Evolutionary conservation across 1,140 invertebrate genomes (phyloP).

Genomic region (Conopomorpha cramerella): DNA sequence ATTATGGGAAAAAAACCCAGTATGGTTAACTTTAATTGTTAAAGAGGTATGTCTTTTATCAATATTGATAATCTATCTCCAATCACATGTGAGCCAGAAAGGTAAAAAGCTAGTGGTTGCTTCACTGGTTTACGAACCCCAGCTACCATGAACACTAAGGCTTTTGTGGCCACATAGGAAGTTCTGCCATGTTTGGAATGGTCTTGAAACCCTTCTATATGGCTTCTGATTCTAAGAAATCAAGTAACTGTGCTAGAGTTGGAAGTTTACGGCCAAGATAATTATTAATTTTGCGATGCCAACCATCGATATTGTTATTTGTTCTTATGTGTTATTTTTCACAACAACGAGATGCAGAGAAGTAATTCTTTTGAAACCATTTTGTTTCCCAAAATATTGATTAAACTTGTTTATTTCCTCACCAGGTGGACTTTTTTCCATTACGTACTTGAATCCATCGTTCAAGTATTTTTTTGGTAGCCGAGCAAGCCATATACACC

Average conservation of each 20-base stretch:
- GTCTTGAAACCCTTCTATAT: not conserved
- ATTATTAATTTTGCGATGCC: not conserved
- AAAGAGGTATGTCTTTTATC: too few relatives aligned
- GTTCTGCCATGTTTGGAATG: too few relatives aligned
- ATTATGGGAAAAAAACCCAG: too few relatives aligned
- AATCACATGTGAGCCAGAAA: too few relatives aligned
- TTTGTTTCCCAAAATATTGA: not conserved
- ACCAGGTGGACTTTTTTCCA: not conserved
- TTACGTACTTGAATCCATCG: not conserved
- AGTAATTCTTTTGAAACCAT: not conserved
- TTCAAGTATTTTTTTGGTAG: not conserved
- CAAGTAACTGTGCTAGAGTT: not conserved
- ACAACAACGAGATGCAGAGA: not conserved
- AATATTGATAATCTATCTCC: too few relatives aligned
- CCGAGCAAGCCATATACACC: not conserved
- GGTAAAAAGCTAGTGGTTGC: too few relatives aligned
- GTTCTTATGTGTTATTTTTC: slow-evolving; percentile 1
- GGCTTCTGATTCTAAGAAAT: not conserved
- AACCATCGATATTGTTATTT: slow-evolving; percentile 1
- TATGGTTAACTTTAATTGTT: too few relatives aligned
- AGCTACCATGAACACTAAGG: too few relatives aligned
- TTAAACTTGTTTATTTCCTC: not conserved
- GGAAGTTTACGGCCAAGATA: not conserved
- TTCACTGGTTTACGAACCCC: too few relatives aligned
- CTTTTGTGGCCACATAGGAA: too few relatives aligned